These are phyloP conservation scores for Zoanthus sansibaricus DNA, from an alignment of 92 coral and sea anemone species.

Conservation along the genomic window DNA sequence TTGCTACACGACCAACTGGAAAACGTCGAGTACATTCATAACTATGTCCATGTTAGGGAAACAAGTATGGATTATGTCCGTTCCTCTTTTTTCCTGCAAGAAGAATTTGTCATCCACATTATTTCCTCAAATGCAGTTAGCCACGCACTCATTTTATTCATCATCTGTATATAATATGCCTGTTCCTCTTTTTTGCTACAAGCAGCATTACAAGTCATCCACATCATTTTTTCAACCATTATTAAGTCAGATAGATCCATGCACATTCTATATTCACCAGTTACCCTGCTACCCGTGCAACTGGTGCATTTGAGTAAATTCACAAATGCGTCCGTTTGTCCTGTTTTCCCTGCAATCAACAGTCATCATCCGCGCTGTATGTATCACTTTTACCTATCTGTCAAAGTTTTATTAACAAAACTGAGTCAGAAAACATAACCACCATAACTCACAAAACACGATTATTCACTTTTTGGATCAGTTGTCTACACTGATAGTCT, in stretches of 20 bases:
- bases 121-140: not conserved
- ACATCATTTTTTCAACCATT: not conserved
- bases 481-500: no score
- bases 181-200: not conserved
- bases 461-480: no score
- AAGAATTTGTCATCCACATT: not conserved
- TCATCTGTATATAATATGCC: not conserved
- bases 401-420: not conserved
- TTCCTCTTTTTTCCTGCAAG: not conserved
- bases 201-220: not conserved
- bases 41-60: not conserved
- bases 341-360: not conserved
- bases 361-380: not conserved
- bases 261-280: not conserved
- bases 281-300: not conserved
- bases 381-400: not conserved
- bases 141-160: no score
- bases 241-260: not conserved
- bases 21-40: not conserved
- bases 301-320: not conserved
- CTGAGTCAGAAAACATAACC: constrained; percentile 35
- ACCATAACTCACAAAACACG: not conserved
- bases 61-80: not conserved
- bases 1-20: not conserved
- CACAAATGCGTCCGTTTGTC: not conserved